phyloP scores from a whole-genome alignment of 2,113 vertebrate genomes.

The Amphiprion ocellaris region DNA sequence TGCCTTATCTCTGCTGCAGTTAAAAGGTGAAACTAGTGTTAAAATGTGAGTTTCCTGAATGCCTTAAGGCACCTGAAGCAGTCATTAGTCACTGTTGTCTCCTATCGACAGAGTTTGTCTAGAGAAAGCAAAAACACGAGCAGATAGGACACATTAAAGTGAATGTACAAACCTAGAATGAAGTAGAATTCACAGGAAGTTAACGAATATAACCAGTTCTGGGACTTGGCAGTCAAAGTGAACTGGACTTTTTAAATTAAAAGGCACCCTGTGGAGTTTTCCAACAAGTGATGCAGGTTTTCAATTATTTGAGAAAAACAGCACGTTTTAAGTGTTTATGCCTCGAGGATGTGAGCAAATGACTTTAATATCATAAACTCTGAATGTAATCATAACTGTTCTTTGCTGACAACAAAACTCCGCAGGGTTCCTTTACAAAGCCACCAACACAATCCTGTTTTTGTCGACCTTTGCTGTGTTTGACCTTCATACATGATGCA shows the following conservation, averaged over 20 bases:
- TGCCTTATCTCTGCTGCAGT: constrained; percentile 63
- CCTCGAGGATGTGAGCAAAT: constrained; percentile 1
- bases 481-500: background rate
- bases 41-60: constrained; percentile 44
- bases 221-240: background rate
- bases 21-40: constrained; percentile 50
- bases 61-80: constrained; percentile 59
- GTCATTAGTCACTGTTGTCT: constrained; percentile 33
- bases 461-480: background rate
- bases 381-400: constrained; percentile 45
- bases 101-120: constrained; percentile 35
- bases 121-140: background rate
- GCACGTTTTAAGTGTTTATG: background rate
- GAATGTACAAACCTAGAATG: constrained; percentile 58
- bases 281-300: background rate
- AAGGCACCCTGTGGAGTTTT: constrained; percentile 42
- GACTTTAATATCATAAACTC: background rate
- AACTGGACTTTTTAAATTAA: background rate
- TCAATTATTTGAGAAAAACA: background rate
- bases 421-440: constrained; percentile 31
- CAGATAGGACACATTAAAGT: constrained; percentile 21
- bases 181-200: background rate
- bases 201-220: background rate
- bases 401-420: constrained; percentile 28
- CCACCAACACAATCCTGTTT: constrained; percentile 11